These are phyloP conservation scores for Chunga burmeisteri DNA, from an alignment of 2,113 vertebrate genomes.

Conservation along the genomic window DNA sequence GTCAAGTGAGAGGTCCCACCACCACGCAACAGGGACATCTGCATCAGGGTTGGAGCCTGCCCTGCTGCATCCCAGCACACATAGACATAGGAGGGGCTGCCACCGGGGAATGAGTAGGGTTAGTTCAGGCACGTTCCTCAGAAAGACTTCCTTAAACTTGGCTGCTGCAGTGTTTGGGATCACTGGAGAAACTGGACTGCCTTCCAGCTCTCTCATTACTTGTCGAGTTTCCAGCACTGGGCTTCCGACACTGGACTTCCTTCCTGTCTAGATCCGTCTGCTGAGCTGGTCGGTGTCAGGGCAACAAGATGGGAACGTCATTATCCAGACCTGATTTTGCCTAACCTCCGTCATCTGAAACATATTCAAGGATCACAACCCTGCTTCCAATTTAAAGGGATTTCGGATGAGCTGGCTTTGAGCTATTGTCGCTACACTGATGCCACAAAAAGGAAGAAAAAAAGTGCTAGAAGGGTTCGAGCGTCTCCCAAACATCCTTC, in stretches of 20 bases:
- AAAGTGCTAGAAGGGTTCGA: not conserved
- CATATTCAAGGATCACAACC: not conserved
- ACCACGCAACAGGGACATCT: not conserved
- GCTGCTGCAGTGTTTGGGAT: not conserved
- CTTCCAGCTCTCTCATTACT: conserved; percentile 6
- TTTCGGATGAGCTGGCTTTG: not conserved
- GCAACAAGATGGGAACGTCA: not conserved
- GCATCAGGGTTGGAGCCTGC: not conserved
- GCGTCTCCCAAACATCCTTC: not conserved
- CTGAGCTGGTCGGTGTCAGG: not conserved
- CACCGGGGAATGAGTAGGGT: not conserved
- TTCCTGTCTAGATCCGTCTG: not conserved
- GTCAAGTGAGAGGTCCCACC: not conserved
- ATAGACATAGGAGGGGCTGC: not conserved
- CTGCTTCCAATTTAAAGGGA: not conserved
- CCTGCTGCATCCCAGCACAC: not conserved
- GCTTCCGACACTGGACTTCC: not conserved
- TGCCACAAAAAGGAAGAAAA: not conserved
- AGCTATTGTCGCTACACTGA: not conserved
- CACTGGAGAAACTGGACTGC: not conserved
- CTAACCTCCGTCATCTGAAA: not conserved
- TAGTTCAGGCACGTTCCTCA: not conserved
- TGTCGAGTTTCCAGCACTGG: not conserved
- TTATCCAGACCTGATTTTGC: not conserved
- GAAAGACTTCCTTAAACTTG: not conserved